Conservation (phyloP, 30 jellyfish, hydroid and myxozoan genomes). For the Mastigias papua region DNA sequence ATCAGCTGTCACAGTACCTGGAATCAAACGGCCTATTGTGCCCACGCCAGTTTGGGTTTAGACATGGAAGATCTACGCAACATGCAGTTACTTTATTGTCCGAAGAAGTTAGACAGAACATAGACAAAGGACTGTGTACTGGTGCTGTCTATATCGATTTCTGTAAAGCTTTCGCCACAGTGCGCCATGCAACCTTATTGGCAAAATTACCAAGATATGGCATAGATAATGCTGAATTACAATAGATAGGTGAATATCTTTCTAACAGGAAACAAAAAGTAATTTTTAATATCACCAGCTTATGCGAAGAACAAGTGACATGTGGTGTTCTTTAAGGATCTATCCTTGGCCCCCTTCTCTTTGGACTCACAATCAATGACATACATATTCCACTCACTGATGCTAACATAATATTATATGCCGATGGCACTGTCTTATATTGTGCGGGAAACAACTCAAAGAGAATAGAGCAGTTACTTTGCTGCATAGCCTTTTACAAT, state of each 20-base stretch:
- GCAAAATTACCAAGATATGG: conserved; percentile 52
- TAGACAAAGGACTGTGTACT: conserved; percentile 67
- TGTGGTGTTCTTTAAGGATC: conserved; percentile 56
- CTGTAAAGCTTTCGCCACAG: conserved; percentile 64
- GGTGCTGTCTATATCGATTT: conserved; percentile 74
- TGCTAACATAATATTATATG: conserved; percentile 20
- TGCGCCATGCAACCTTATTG: conserved; percentile 58
- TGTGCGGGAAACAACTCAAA: conserved; percentile 18
- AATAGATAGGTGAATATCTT: conserved; percentile 58
- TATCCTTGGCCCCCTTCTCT: conserved; percentile 43
- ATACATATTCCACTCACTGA: conserved; percentile 54
- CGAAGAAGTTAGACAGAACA: conserved; percentile 62
- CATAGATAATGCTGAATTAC: conserved; percentile 35
- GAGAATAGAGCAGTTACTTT: not conserved
- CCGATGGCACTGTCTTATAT: conserved; percentile 35
- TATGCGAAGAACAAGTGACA: conserved; percentile 27
- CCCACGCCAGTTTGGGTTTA: conserved; percentile 67
- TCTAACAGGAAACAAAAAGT: conserved; percentile 42
- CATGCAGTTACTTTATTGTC: conserved; percentile 70
- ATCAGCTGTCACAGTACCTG: conserved; percentile 63
- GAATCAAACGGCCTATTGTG: conserved; percentile 55
- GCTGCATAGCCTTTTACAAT: too few species aligned
- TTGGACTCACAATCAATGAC: conserved; percentile 43
- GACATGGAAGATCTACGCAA: conserved; percentile 70
- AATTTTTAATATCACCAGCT: conserved; percentile 37